Evolutionary conservation across 30 jellyfish, hydroid and myxozoan species (phyloP).

Genomic region (Chrysaora quinquecirrha): DNA sequence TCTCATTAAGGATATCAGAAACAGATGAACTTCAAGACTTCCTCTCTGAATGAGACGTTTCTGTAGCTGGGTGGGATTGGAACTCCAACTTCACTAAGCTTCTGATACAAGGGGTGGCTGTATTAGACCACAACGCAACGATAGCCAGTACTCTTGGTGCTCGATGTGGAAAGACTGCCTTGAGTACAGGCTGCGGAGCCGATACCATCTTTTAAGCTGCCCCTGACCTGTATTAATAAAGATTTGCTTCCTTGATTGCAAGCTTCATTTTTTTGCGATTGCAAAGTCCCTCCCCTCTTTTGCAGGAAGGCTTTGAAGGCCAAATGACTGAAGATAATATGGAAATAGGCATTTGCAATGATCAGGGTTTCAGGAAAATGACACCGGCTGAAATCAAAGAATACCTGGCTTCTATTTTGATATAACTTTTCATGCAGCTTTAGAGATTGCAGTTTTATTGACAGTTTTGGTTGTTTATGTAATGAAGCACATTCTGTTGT

Average conservation of each 20-base stretch:
- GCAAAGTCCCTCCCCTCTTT: not conserved
- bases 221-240: too few species aligned
- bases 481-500: not conserved
- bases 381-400: conserved; percentile 92
- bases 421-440: conserved; percentile 9
- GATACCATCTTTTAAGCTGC: not conserved
- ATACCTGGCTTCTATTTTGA: conserved; percentile 92
- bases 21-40: too few species aligned
- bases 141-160: too few species aligned
- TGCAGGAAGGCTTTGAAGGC: conserved; percentile 99
- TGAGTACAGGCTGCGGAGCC: not conserved
- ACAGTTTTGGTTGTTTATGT: not conserved
- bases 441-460: not conserved
- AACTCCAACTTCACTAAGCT: too few species aligned
- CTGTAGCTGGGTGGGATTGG: too few species aligned
- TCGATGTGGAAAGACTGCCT: not conserved
- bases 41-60: too few species aligned
- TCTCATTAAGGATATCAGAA: too few species aligned
- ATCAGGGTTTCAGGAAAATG: conserved; percentile 90
- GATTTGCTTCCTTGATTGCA: not conserved
- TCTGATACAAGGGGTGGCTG: too few species aligned
- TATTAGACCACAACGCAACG: too few species aligned
- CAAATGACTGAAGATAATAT: conserved; percentile 78
- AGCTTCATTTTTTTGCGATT: too few species aligned
- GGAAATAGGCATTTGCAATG: conserved; percentile 81